Evolutionary conservation across 2,797 vertebrate species (phyloP).

Genomic region (Sylvia borin): DNA sequence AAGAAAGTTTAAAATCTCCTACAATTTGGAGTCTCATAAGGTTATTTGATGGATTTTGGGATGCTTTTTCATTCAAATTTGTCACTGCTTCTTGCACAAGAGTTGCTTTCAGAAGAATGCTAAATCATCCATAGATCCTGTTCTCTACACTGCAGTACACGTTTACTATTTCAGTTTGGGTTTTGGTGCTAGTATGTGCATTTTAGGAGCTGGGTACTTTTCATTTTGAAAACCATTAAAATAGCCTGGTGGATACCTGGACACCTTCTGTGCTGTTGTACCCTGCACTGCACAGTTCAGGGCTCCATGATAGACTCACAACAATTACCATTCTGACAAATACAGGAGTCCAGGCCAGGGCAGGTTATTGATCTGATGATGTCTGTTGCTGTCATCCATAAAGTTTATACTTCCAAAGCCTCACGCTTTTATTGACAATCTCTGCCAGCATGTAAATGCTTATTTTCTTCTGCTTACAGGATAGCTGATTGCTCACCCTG

Average conservation of each 20-base stretch:
- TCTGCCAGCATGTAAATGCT: neutral
- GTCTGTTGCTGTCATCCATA: neutral
- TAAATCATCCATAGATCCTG: neutral
- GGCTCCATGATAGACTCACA: neutral
- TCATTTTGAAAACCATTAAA: neutral
- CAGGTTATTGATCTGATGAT: neutral
- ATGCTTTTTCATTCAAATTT: neutral
- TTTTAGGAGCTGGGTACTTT: neutral
- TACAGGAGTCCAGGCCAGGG: neutral
- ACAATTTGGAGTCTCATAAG: neutral
- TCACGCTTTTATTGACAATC: neutral
- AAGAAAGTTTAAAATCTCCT: neutral
- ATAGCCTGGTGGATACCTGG: neutral
- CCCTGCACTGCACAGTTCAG: neutral
- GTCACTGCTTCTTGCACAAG: neutral
- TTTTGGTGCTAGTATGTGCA: neutral
- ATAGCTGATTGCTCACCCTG: conserved; percentile 70
- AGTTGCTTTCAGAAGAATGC: neutral
- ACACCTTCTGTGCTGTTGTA: neutral
- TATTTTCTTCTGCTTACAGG: conserved; percentile 64
- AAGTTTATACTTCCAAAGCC: neutral
- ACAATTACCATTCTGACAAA: neutral
- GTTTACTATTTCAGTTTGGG: neutral
- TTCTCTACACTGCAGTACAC: neutral
- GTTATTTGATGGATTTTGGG: neutral